These are phyloP conservation scores for Heliconius aoede DNA, from an alignment of 2,888 invertebrate species.

Conservation along the genomic window DNA sequence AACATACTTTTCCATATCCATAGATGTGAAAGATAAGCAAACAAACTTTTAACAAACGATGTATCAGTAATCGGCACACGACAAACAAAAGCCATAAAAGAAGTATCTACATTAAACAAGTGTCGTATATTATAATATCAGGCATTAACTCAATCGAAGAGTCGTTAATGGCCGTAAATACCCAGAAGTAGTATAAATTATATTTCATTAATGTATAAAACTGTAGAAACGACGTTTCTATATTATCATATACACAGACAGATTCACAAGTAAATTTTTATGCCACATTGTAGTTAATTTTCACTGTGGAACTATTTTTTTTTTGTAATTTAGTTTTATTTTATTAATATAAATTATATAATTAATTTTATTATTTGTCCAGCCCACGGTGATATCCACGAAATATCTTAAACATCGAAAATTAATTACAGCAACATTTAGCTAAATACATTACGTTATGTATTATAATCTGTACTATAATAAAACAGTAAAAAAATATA, in stretches of 20 bases:
- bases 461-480: too few species aligned
- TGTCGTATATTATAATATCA: conserved; percentile 46
- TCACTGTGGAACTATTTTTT: too few species aligned
- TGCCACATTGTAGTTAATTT: background rate
- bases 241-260: background rate
- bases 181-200: conserved; percentile 35
- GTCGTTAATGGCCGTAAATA: conserved; percentile 43
- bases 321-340: too few species aligned
- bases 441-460: too few species aligned
- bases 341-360: too few species aligned
- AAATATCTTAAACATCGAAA: too few species aligned
- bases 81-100: conserved; percentile 47
- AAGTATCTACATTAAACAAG: conserved; percentile 47
- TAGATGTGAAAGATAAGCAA: conserved; percentile 14
- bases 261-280: background rate
- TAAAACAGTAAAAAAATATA: too few species aligned
- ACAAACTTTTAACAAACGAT: conserved; percentile 31
- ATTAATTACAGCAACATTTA: too few species aligned
- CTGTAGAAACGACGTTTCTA: background rate
- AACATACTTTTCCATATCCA: background rate
- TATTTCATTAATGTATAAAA: conserved; percentile 35
- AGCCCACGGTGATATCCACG: too few species aligned
- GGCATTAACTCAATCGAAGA: conserved; percentile 46
- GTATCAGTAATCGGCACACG: conserved; percentile 37
- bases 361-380: too few species aligned